Base-by-base conservation (phyloP, 1,140 invertebrate genomes). In the Pseudomyrmex sp. region DNA sequence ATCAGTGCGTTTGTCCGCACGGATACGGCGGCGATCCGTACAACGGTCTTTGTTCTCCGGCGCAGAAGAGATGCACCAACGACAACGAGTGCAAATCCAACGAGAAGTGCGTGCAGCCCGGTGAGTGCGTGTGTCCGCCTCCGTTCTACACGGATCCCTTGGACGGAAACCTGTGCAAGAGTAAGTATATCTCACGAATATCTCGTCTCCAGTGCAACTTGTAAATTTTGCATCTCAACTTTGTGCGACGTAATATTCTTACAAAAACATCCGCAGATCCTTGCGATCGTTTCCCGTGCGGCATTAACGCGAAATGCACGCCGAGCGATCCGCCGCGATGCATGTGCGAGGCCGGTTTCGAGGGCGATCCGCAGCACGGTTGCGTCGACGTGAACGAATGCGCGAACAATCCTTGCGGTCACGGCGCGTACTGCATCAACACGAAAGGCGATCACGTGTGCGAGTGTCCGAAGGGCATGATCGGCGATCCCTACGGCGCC, bases 291-390 rank as follows among this genome's bases (percentile, higher is more conserved):
- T 98, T 97, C 92, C 96, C 97, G 1, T 99, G 98, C 91, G 98
- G 98, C 18, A 96, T 98, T n/a, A 99, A 99, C 93, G 97, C 98
- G 1, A 97, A 98, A 94, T 99, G 98, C 91, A 98, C 97, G 4
- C 97, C 98, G 5, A 97, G 96, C 75, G 97, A 98, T 95, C 97
- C 97, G 20, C 98, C 98, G 8, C 96, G 96, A 89, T 99, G 98
- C 92, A 96, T 98, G 95, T 99, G 98, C 91, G 96, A 97, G 91
- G 94, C 96, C 65, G 98, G 98, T 2, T 98, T 96, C 90, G 97
- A 97, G 91, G 97, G 97, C 20, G 97, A 98, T 93, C 97, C 98
- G 0, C 95, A 97, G 59, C 95, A 96, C 82, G 97, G 97, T 10
- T 98, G 98, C 93, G 94, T 96, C 1, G 98, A 98, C 92, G 96